These are phyloP conservation scores for Coracias cyanogaster DNA, from an alignment of 2,797 vertebrate species.

Conservation along the genomic window DNA sequence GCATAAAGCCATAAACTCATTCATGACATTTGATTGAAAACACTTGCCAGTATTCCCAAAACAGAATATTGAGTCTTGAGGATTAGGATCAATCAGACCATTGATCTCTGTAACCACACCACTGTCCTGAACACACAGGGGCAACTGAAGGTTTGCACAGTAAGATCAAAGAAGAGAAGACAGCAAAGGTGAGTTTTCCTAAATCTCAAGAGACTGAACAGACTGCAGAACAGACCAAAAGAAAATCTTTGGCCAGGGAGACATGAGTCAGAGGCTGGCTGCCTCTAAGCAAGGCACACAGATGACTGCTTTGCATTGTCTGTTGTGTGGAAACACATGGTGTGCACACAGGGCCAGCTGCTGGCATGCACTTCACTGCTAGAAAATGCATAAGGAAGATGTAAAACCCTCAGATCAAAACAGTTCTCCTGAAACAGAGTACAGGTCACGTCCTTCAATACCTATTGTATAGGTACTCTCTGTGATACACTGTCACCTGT, in stretches of 20 bases:
- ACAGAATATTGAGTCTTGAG: background rate
- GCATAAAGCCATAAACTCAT: background rate
- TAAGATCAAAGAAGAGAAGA: background rate
- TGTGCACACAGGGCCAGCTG: background rate
- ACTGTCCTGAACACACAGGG: background rate
- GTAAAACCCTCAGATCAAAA: background rate
- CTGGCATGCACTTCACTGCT: background rate
- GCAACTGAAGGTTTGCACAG: background rate
- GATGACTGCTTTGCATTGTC: background rate
- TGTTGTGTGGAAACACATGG: background rate
- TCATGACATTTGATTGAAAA: background rate
- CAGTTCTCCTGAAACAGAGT: background rate
- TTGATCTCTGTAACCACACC: background rate
- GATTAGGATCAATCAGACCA: background rate
- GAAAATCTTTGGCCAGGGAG: background rate
- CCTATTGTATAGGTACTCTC: background rate
- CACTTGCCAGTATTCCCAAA: background rate
- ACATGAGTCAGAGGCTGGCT: background rate
- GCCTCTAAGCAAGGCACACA: background rate
- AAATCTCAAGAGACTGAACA: background rate
- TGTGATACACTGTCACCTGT: background rate
- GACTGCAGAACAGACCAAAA: background rate
- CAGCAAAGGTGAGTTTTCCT: background rate
- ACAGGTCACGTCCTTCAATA: background rate
- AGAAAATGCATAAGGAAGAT: background rate